Evolutionary conservation across 2,113 vertebrate species (phyloP).

Genomic region (Hemichromis elongatus): DNA sequence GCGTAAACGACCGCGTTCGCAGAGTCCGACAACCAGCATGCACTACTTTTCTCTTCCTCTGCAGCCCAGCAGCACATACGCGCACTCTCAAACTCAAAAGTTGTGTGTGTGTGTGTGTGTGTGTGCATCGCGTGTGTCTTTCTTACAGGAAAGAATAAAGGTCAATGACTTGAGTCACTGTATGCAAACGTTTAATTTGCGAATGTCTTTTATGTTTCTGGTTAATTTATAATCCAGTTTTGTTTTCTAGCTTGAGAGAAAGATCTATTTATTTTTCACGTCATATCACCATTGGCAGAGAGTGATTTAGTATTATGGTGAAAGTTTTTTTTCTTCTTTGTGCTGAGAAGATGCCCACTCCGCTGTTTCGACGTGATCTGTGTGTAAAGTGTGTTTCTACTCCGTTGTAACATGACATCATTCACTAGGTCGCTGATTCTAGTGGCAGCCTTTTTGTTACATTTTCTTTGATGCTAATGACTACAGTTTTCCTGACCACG

Average conservation of each 20-base stretch:
- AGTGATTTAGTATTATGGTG: conserved; percentile 69
- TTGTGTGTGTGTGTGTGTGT: not conserved
- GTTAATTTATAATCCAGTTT: conserved; percentile 79
- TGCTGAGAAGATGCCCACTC: conserved; percentile 34
- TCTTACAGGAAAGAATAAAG: conserved; percentile 54
- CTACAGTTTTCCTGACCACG: conserved; percentile 64
- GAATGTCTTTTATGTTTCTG: conserved; percentile 63
- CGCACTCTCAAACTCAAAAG: not conserved
- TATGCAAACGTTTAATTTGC: conserved; percentile 71
- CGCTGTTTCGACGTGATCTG: conserved; percentile 27
- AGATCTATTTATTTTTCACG: conserved; percentile 75
- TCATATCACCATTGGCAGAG: conserved; percentile 55
- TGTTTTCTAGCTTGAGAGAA: conserved; percentile 65
- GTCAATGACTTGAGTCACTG: conserved; percentile 63
- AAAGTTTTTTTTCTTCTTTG: conserved; percentile 20
- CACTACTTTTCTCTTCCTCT: conserved; percentile 61
- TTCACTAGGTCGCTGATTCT: conserved; percentile 52
- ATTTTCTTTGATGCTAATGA: conserved; percentile 47
- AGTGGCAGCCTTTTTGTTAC: conserved; percentile 57
- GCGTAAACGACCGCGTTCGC: conserved; percentile 10
- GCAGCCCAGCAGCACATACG: conserved; percentile 24
- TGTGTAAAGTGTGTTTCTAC: conserved; percentile 40
- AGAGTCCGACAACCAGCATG: conserved; percentile 51
- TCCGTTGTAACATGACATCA: conserved; percentile 47
- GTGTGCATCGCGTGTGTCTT: conserved; percentile 37